Evolutionary conservation across 2,113 vertebrate genomes (phyloP).

Genomic region (Micronycteris hirsuta): DNA sequence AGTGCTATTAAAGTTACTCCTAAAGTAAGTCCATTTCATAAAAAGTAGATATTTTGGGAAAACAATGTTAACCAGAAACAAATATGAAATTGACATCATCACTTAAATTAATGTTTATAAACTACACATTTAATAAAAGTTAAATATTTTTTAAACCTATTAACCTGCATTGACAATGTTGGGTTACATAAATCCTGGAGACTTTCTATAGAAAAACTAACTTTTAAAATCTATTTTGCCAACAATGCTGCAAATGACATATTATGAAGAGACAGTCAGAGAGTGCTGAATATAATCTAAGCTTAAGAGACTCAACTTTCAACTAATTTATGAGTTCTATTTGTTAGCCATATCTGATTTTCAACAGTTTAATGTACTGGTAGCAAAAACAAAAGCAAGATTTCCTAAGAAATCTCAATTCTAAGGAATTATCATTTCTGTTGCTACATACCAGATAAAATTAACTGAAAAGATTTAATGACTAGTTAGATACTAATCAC

Average conservation of each 20-base stretch:
- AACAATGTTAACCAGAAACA: background rate
- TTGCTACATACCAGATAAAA: background rate
- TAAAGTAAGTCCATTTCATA: background rate
- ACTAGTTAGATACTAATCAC: background rate
- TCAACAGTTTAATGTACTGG: background rate
- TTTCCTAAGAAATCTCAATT: background rate
- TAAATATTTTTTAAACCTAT: background rate
- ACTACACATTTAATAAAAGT: background rate
- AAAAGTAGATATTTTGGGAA: constrained; percentile 8
- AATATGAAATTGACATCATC: background rate
- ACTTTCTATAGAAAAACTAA: background rate
- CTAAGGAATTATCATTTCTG: background rate
- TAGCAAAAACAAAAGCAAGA: constrained; percentile 14
- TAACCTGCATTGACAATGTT: background rate
- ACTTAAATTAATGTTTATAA: background rate
- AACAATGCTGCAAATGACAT: background rate
- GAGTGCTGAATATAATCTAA: background rate
- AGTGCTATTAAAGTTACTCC: background rate
- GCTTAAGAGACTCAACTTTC: background rate
- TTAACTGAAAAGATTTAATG: background rate
- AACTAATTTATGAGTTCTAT: background rate
- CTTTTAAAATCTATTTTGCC: constrained; percentile 17
- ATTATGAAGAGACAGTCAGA: background rate
- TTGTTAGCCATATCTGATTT: background rate
- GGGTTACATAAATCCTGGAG: background rate